phyloP scores from a whole-genome alignment of 2,797 vertebrate species.

The Ceryle rudis region DNA sequence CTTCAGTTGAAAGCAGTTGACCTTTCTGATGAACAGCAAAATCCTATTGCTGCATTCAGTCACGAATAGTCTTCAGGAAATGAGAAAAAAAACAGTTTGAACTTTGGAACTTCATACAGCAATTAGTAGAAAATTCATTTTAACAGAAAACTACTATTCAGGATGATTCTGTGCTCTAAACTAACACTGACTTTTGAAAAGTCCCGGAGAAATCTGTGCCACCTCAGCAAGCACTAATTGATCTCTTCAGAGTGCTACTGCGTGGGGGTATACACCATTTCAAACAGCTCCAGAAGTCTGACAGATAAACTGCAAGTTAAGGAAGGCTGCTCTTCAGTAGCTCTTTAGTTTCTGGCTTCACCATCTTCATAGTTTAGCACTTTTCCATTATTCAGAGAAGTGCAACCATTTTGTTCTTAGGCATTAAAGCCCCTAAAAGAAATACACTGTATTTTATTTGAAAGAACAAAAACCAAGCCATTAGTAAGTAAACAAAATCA shows the following conservation, averaged over 20 bases:
- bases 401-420: not conserved
- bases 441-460: not conserved
- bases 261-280: not conserved
- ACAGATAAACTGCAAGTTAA: not conserved
- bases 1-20: not conserved
- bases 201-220: not conserved
- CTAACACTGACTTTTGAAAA: not conserved
- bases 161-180: not conserved
- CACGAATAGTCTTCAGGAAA: not conserved
- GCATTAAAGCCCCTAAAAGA: not conserved
- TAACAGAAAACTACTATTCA: not conserved
- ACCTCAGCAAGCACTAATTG: not conserved
- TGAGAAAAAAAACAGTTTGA: constrained; percentile 1
- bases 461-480: not conserved
- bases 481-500: not conserved
- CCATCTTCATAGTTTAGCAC: not conserved
- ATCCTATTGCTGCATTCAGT: not conserved
- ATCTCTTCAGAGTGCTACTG: not conserved
- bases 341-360: not conserved
- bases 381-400: not conserved
- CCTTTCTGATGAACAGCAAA: constrained; percentile 14
- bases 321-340: not conserved
- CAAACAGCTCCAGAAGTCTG: not conserved
- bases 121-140: not conserved
- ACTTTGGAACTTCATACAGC: not conserved